Base-by-base conservation (phyloP, 2,113 vertebrate genomes). In the Podocnemis expansa region DNA sequence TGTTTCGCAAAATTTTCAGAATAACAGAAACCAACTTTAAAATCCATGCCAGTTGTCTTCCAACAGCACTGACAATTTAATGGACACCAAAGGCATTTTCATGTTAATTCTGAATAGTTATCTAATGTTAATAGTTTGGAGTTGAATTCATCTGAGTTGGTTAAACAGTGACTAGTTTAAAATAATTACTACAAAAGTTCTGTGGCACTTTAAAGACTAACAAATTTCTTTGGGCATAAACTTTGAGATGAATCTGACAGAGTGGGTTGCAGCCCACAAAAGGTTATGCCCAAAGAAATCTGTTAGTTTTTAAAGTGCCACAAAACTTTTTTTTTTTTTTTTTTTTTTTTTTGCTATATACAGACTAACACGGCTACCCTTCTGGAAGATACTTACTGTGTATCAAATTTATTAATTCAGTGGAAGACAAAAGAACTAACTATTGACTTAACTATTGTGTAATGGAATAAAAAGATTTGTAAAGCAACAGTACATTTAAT, bases 401-500 rank as follows among this genome's bases (percentile, higher is more conserved):
- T 85, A 93, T 93, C 75, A 93, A 92, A 94, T 76, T 10, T 73
- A 88, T 93, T 93, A 96, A 97, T 96, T 91, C 75, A 41, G 79
- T 83, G 85, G 88, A 11, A 22, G 24, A 63, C 21, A 73, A 34
- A 97, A 79, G 93, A 93, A 91, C 78, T 83, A 93, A 96, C 93
- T 90, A 43, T 41, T 49, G 43, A 78, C 82, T 96, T 95, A 87
- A 94, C 88, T 90, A 93, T 95, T 96, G 73, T 96, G 95, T 97
- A 96, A 95, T 96, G 93, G 91, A 97, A 96, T 91, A 95, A 94
- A 93, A 92, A 88, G 91, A 87, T 76, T 91, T 94, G 92, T 16
- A 81, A 41, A 87, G 67, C 73, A 96, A 96, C 92, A 52, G 78
- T 80, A 78, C 93, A 88, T 80, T 96, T 95, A 97, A 54, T n/a